Evolutionary conservation across 1,140 invertebrate species (phyloP), one percentile per base, ranked within the genome.

Genomic region (Macrocentrus cingulum): DNA sequence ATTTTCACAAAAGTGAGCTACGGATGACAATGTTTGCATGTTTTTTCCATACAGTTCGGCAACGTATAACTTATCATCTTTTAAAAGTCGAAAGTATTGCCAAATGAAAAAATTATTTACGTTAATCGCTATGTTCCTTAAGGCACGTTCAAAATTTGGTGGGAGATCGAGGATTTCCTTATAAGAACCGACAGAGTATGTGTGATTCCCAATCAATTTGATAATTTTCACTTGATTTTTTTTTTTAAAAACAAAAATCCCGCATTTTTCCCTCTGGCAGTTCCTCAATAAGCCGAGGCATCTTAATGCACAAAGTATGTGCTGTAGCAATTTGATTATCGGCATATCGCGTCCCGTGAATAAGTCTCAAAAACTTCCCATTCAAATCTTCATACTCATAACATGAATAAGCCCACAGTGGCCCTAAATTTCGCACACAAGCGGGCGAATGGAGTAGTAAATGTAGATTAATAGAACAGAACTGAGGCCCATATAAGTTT

Each of bases 351-450:
- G 64, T 66, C 3, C 61, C 66, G 23, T 66, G 66, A n/a, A 68
- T 36, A 1, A 52, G 25, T 52, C 42, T 59, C 8, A 66, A 59
- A 3, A 63, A 36, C 58, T 59, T 49, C 0, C 60, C 64, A 58
- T 67, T 63, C n/a, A 67, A 48, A 52, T 67, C 58, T 61, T 64
- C 64, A 41, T 46, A 67, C 52, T 59, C 46, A 29, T 49, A 67
- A 41, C 66, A 66, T 8, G 64, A 55, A 23, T 60, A 49, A 18
- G 55, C 49, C 61, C 63, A 67, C 5, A 67, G 45, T 13, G 60
- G 64, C 48, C 63, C 60, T 41, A 63, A 53, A 16, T 15, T 54
- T 20, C 46, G n/a, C 5, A 65, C 64, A 45, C 56, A 61, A 55
- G 63, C 41, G 2, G 57, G 15, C 25, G 62, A 59, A 57, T 66